phyloP scores from a whole-genome alignment of 1,140 invertebrate species.

The Megalonaias nervosa region DNA sequence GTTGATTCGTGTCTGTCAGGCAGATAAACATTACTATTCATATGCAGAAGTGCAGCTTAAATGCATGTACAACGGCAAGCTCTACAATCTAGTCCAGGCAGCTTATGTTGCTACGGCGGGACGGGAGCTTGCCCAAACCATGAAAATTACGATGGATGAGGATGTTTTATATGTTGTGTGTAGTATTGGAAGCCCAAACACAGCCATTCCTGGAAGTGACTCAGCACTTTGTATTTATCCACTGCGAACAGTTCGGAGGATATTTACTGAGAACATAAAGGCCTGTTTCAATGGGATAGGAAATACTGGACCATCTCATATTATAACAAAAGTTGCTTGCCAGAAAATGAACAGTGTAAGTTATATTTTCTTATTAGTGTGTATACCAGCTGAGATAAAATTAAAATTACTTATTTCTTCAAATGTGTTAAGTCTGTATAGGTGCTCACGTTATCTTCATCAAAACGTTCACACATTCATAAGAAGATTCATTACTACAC shows the following conservation, averaged over 20 bases:
- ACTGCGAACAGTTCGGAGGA: slow-evolving; percentile 90
- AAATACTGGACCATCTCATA: slow-evolving; percentile 72
- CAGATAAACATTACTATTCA: slow-evolving; percentile 96
- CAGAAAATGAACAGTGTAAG: slow-evolving; percentile 34
- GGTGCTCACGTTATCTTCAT: too few species aligned
- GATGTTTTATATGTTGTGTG: slow-evolving; percentile 96
- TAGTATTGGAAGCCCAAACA: slow-evolving; percentile 83
- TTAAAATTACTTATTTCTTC: too few species aligned
- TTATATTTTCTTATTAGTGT: neutral
- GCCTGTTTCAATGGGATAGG: too few species aligned
- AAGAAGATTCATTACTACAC: too few species aligned
- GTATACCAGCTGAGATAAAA: neutral
- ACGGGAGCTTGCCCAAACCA: slow-evolving; percentile 86
- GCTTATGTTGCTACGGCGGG: slow-evolving; percentile 95
- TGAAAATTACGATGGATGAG: slow-evolving; percentile 90
- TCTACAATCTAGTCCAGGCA: slow-evolving; percentile 93
- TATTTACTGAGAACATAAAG: slow-evolving; percentile 88
- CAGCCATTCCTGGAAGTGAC: slow-evolving; percentile 79
- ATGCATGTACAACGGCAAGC: slow-evolving; percentile 84
- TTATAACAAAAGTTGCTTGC: slow-evolving; percentile 47
- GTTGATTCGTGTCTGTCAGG: slow-evolving; percentile 94
- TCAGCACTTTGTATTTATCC: slow-evolving; percentile 96
- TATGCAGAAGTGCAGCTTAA: slow-evolving; percentile 98
- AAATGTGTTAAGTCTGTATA: too few species aligned
- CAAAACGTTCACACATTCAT: too few species aligned